phyloP scores from a whole-genome alignment of 2,797 vertebrate genomes.

The Prunella strophiata region DNA sequence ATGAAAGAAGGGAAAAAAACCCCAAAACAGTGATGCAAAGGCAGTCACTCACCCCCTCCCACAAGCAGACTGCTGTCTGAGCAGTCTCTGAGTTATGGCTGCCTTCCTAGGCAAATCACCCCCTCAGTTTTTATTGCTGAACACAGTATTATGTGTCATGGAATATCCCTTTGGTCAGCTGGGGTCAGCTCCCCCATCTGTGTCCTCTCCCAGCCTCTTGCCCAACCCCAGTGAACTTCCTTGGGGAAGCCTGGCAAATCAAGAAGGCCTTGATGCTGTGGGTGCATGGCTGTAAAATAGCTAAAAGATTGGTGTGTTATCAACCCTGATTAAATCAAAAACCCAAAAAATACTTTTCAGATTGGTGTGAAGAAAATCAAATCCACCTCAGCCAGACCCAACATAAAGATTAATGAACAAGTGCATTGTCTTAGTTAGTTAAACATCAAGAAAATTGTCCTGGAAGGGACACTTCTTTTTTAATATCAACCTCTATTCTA shows the following conservation, averaged over 20 bases:
- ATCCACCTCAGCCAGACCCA: not conserved
- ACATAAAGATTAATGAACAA: conserved; percentile 30
- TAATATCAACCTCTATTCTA: not conserved
- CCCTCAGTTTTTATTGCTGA: not conserved
- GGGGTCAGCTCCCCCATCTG: not conserved
- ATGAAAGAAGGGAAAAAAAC: not conserved
- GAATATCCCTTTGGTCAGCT: not conserved
- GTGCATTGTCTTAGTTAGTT: not conserved
- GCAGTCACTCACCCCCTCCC: not conserved
- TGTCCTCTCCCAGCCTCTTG: not conserved
- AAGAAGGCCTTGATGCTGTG: accelerated
- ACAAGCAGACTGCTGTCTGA: not conserved
- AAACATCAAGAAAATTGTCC: not conserved
- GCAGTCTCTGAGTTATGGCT: not conserved
- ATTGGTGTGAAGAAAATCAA: not conserved
- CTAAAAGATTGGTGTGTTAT: not conserved
- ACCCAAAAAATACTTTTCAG: not conserved
- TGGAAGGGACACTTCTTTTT: not conserved
- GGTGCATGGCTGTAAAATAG: not conserved
- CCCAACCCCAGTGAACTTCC: not conserved
- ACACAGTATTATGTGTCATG: not conserved
- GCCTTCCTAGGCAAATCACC: not conserved
- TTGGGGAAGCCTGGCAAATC: not conserved
- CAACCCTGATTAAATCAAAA: not conserved
- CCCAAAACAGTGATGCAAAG: not conserved